A percentile compares a stretch with the other conserved stretches of the same genome.
These are phyloP conservation scores for Agrotis puta DNA, from an alignment of 2,888 invertebrate genomes.

Conservation along the genomic window DNA sequence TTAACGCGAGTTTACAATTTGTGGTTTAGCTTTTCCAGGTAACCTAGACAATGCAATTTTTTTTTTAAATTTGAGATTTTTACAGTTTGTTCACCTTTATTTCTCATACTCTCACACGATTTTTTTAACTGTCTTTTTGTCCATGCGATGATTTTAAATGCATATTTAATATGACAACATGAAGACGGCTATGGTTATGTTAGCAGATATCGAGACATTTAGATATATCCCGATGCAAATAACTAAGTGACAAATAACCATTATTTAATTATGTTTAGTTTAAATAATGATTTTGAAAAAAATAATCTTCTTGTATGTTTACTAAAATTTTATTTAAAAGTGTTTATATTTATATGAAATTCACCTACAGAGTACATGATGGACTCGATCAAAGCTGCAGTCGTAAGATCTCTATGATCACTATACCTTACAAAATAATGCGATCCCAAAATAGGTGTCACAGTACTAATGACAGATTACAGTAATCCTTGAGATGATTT, in stretches of 20 bases:
- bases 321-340: too few species aligned
- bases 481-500: constrained; percentile 43
- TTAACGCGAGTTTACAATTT: constrained; percentile 4
- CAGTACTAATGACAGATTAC: constrained; percentile 12
- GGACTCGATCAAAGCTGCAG: not conserved
- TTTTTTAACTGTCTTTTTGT: not conserved
- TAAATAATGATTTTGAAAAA: too few species aligned
- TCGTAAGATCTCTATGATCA: not conserved
- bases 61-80: not conserved
- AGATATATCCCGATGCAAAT: too few species aligned
- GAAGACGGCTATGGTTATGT: too few species aligned
- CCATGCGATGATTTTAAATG: not conserved
- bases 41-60: not conserved
- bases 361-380: not conserved
- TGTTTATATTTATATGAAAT: too few species aligned
- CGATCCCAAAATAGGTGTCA: constrained; percentile 22
- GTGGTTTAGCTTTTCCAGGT: not conserved
- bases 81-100: not conserved
- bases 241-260: not conserved
- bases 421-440: not conserved
- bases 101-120: not conserved
- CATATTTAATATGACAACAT: too few species aligned
- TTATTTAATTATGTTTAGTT: too few species aligned
- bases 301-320: too few species aligned
- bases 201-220: too few species aligned